Conservation (phyloP, 1,140 invertebrate genomes). For the Trachelipus rathkii region DNA sequence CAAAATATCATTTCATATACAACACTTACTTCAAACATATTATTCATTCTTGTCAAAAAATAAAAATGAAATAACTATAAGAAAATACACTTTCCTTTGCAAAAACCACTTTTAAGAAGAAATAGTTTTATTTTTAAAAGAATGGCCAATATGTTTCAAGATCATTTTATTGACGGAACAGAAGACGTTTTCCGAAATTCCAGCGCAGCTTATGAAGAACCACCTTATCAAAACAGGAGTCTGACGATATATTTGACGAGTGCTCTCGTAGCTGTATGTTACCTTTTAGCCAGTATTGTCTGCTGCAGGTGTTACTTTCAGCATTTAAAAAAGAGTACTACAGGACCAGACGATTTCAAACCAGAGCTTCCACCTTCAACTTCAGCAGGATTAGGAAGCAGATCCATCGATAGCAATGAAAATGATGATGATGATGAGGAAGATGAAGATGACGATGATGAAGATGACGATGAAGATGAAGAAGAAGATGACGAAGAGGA, state of each 20-base stretch:
- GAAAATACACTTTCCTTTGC: too few relatives aligned
- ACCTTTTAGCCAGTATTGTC: neutral
- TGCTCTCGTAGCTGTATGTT: neutral
- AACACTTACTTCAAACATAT: too few relatives aligned
- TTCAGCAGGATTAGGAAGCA: neutral
- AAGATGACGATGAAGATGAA: neutral
- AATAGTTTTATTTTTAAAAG: neutral
- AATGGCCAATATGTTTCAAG: neutral
- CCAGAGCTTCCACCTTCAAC: neutral
- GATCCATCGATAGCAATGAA: neutral
- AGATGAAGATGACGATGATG: neutral
- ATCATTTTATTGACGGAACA: neutral
- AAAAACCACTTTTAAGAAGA: neutral
- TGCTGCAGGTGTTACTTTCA: constrained; percentile 6
- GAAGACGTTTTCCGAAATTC: neutral
- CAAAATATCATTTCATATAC: neutral
- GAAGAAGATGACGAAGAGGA: neutral
- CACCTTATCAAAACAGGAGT: neutral
- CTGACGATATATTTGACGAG: neutral
- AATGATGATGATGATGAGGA: neutral
- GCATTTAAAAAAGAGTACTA: neutral
- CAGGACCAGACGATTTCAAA: neutral
- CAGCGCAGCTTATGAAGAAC: neutral
- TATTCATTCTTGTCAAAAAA: too few relatives aligned
- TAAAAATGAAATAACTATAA: too few relatives aligned